Evolutionary conservation across 2,113 vertebrate species (phyloP), one percentile per base, ranked within the genome.

Genomic region (Oxygymnocypris stewartii): DNA sequence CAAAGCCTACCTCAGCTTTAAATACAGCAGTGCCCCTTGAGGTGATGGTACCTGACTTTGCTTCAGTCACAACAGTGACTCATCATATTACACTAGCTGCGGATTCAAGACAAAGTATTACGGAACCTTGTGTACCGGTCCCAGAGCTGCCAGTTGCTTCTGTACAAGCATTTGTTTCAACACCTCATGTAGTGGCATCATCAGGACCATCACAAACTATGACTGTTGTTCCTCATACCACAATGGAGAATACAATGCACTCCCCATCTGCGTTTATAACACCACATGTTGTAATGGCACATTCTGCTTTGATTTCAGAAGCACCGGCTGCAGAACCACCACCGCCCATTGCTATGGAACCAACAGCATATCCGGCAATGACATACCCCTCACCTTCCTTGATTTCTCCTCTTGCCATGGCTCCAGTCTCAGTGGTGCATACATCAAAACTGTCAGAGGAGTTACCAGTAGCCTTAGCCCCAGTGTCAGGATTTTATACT

Each of bases 1-100:
- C 84, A 89, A 88, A 90, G 31, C 23, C 88, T 23, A 87, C 59
- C 51, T 84, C 92, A 85, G 76, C 65, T 78, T 37, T 89, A 71
- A 20, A 82, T 76, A 12, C 85, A 69, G 59, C 84, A 82, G 4
- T 84, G 31, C 73, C 90, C 42, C 78, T 85, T 73, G 54, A 54
- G 49, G n/a, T 79, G 84, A 71, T 82, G 77, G 20, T 49, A 6
- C 23, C 65, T 51, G 49, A 18, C 4, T 61, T 51, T 44, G 7
- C 44, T 51, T 42, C 77, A 85, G n/a, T 25, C 28, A 25, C 67
- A 69, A 47, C 18, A n/a, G 74, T 71, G 16, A 78, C 42, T 6
- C 0, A 31, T 54, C 16, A 88, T 65, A 61, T 25, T 35, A 2
- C n/a, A 35, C 49, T 86, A 59, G 54, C 79, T 35, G 4, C 61